Evolutionary conservation across 1,140 invertebrate genomes (phyloP).

Genomic region (Teleogryllus occipitalis): DNA sequence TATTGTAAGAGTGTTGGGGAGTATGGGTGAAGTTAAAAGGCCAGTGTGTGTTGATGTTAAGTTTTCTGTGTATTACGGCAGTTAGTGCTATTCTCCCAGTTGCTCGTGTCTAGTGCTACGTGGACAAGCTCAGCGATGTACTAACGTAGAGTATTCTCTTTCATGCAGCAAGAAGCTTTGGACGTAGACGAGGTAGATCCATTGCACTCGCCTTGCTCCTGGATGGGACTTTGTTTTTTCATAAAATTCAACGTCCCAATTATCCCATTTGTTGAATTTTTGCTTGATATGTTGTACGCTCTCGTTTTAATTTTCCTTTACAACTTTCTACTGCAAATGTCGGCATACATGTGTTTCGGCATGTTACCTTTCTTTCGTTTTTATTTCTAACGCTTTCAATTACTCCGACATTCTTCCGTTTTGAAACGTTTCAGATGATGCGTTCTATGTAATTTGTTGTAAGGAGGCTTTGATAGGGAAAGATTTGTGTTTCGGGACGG

Average conservation of each 20-base stretch:
- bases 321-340: not conserved
- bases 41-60: not conserved
- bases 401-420: not conserved
- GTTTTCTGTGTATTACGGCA: not conserved
- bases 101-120: not conserved
- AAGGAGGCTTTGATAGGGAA: not conserved
- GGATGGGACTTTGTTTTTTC: not conserved
- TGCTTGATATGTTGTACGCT: not conserved
- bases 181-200: slow-evolving; percentile 21
- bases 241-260: not conserved
- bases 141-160: slow-evolving; percentile 17
- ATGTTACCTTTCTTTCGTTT: slow-evolving; percentile 9
- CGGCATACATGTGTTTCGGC: not conserved
- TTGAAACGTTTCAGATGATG: not conserved
- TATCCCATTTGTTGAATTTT: not conserved
- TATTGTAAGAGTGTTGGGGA: not conserved
- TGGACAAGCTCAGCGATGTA: slow-evolving; percentile 7
- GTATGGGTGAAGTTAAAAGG: not conserved
- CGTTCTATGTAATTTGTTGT: not conserved
- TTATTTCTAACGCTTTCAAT: slow-evolving; percentile 12
- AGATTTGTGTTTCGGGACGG: not conserved
- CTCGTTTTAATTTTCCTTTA: not conserved
- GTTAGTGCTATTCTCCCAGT: not conserved
- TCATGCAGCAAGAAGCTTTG: slow-evolving; percentile 22
- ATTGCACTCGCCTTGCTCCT: slow-evolving; percentile 7